Base-by-base conservation (phyloP, 1,140 invertebrate species). In the Radopholus similis region DNA sequence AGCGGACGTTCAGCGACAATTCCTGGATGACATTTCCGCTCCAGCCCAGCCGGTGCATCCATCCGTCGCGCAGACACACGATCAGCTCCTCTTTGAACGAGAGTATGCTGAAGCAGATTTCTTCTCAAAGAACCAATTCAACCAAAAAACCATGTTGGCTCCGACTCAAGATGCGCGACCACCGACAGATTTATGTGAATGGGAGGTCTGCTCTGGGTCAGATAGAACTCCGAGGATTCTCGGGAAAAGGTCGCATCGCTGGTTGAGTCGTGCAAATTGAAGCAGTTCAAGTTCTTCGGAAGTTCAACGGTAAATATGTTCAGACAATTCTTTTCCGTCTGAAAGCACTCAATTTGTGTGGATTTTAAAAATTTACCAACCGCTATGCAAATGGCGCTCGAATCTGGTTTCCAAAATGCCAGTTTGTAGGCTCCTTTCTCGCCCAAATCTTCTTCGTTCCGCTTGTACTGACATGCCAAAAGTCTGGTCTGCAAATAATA, bases 21-120 rank as follows among this genome's bases (percentile, higher is more conserved):
- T 75, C 69, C 35, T 78, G 70, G 13, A 68, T 23, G 26, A 75
- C 40, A 15, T 62, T 56, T 9, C 73, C 73, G 44, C 34, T 32
- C 73, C 73, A 75, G 11, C 47, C 68, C 18, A 75, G 18, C 26
- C 73, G 62, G 66, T 75, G 73, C n/a, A 75, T 26, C 75, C 76
- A 75, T 0, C 73, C 73, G 62, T 75, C 73, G 47, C 38, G 55
- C n/a, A 75, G 30, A 63, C 70, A 75, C 23, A 75, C 53, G 28
- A 78, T 72, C 2, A 75, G 47, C 37, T 75, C 73, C 21, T 75
- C 73, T 26, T 69, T 74, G 47, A 73, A 47, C 4, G 74, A 70
- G 21, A 73, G 64, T 35, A 77, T 37, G 40, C 72, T 73, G 13
- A 73, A 77, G 57, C n/a, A n/a, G 9, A 23, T 35, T 13, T 44